Evolutionary conservation across 37 sponge, comb jelly and placozoan species (phyloP).

Genomic region (Aphrocallistes beatrix): DNA sequence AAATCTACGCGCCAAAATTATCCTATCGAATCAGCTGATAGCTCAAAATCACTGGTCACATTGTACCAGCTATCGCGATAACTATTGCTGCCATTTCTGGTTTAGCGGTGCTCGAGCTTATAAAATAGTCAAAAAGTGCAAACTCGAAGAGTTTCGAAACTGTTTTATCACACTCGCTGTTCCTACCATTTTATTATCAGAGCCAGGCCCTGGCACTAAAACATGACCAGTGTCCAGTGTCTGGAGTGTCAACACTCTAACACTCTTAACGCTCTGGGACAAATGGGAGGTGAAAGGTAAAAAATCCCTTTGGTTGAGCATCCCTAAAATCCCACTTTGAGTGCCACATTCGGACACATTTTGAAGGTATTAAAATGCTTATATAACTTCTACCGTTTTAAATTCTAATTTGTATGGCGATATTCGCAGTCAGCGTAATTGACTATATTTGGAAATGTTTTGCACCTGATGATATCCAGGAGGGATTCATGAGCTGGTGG

Average conservation of each 20-base stretch:
- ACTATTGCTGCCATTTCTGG: slow-evolving; percentile 97
- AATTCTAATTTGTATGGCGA: too few species aligned
- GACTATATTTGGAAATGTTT: too few species aligned
- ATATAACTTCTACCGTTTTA: too few species aligned
- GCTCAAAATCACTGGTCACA: slow-evolving; percentile 84
- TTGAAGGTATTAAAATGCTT: too few species aligned
- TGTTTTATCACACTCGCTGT: slow-evolving; percentile 83
- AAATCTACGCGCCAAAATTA: slow-evolving; percentile 77
- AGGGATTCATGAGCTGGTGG: too few species aligned
- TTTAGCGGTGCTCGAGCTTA: slow-evolving; percentile 77
- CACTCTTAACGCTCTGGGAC: slow-evolving; percentile 96
- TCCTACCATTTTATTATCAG: slow-evolving; percentile 68
- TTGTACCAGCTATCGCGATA: slow-evolving; percentile 98
- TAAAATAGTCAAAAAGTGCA: slow-evolving; percentile 54
- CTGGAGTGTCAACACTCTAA: too few species aligned
- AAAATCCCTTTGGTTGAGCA: too few species aligned
- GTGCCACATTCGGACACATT: too few species aligned
- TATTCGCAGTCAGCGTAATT: too few species aligned
- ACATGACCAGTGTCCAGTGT: slow-evolving; percentile 32
- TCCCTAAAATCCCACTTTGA: too few species aligned
- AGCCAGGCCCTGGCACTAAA: slow-evolving; percentile 61
- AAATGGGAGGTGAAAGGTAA: slow-evolving; percentile 84
- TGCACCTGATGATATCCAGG: too few species aligned
- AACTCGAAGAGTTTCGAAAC: slow-evolving; percentile 59
- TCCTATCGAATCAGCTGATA: slow-evolving; percentile 69